Conservation (phyloP, 2,113 vertebrate species). For the Strix aluco region DNA sequence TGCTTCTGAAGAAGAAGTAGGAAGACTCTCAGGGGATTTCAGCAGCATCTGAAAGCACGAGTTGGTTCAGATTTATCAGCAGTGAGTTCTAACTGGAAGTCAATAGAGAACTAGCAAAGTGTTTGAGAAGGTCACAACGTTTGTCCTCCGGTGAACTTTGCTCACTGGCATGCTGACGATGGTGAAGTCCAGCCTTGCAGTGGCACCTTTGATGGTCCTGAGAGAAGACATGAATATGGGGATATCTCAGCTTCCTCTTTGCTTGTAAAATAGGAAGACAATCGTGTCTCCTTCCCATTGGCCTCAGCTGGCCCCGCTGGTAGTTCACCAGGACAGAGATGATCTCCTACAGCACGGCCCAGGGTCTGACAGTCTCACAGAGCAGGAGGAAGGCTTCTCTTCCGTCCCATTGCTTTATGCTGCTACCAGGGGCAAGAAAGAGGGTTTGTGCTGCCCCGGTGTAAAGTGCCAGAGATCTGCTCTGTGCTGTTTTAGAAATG, state of each 20-base stretch:
- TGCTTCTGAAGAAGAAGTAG: background rate
- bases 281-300: background rate
- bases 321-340: background rate
- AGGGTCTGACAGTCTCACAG: background rate
- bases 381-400: background rate
- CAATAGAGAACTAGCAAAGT: background rate
- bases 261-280: background rate
- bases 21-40: background rate
- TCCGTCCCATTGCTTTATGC: background rate
- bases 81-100: background rate
- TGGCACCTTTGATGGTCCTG: background rate
- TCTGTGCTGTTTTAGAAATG: background rate
- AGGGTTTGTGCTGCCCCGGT: background rate
- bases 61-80: background rate
- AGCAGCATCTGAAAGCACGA: background rate
- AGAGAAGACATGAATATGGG: background rate
- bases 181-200: background rate
- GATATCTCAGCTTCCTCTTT: background rate
- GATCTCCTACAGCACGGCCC: background rate
- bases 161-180: background rate
- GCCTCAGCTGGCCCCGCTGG: fast-evolving
- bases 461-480: background rate
- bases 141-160: background rate
- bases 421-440: background rate
- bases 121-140: background rate